Evolutionary conservation across 2,888 invertebrate species (phyloP).

Genomic region (Sarcophaga carnaria): DNA sequence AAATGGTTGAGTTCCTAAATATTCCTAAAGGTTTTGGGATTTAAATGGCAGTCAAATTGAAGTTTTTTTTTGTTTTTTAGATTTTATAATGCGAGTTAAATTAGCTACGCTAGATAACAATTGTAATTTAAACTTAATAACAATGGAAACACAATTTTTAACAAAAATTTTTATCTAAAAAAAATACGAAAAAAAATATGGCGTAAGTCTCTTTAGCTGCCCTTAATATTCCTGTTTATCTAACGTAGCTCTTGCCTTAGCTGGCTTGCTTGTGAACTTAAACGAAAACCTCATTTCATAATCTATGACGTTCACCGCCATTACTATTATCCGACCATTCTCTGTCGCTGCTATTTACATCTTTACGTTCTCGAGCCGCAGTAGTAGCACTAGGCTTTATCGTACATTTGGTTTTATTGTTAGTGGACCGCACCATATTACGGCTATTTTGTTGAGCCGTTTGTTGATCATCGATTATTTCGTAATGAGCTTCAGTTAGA

Average conservation of each 20-base stretch:
- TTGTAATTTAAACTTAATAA: background rate
- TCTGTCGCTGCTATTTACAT: slow-evolving; percentile 72
- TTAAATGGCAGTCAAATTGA: slow-evolving; percentile 16
- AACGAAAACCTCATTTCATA: slow-evolving; percentile 82
- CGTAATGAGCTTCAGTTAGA: slow-evolving; percentile 86
- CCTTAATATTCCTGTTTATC: background rate
- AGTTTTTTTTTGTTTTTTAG: no score
- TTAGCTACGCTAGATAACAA: slow-evolving; percentile 25
- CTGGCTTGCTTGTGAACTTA: slow-evolving; percentile 69
- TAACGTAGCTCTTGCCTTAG: slow-evolving; percentile 13
- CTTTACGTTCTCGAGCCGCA: slow-evolving; percentile 73
- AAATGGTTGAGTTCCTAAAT: no score
- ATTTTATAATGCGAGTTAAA: slow-evolving; percentile 8
- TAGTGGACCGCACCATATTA: slow-evolving; percentile 56
- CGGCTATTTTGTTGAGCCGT: slow-evolving; percentile 49
- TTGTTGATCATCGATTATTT: slow-evolving; percentile 80
- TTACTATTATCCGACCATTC: slow-evolving; percentile 76
- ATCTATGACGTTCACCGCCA: slow-evolving; percentile 73
- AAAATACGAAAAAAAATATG: background rate
- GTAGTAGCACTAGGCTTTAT: slow-evolving; percentile 56
- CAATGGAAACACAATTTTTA: no score
- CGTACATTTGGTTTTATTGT: slow-evolving; percentile 60
- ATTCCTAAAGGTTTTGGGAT: background rate
- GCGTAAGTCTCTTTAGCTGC: background rate
- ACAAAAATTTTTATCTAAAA: slow-evolving; percentile 6